Percentiles rank a stretch among this genome's conserved stretches.
Evolutionary conservation across 1,140 invertebrate species (phyloP).

Genomic region (Hydropsyche tenuis): DNA sequence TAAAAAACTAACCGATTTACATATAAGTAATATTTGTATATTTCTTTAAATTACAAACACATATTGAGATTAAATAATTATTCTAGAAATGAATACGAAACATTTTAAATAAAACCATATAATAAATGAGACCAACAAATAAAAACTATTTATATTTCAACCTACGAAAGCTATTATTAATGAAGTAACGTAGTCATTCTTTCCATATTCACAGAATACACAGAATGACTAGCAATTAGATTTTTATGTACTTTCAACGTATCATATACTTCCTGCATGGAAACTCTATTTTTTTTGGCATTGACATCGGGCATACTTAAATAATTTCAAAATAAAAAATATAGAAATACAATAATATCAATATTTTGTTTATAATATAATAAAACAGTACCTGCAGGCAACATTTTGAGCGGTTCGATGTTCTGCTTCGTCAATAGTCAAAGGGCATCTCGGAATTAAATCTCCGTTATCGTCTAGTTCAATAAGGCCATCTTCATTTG

Average conservation of each 20-base stretch:
- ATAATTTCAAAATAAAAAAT: slow-evolving; percentile 43
- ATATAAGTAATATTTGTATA: too few relatives aligned
- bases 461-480: slow-evolving; percentile 62
- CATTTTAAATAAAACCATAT: too few relatives aligned
- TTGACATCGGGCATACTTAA: slow-evolving; percentile 57
- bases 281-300: slow-evolving; percentile 58
- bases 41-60: too few relatives aligned
- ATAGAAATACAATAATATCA: background rate
- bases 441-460: slow-evolving; percentile 58
- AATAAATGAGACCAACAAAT: slow-evolving; percentile 1
- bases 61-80: too few relatives aligned
- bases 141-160: background rate
- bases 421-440: slow-evolving; percentile 62
- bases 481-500: slow-evolving; percentile 59
- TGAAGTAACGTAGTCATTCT: slow-evolving; percentile 62
- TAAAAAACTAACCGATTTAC: too few relatives aligned
- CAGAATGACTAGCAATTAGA: slow-evolving; percentile 65
- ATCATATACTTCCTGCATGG: slow-evolving; percentile 64
- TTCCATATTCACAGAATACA: slow-evolving; percentile 68
- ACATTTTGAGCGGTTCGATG: slow-evolving; percentile 58
- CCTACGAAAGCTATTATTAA: too few relatives aligned
- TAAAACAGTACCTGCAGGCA: slow-evolving; percentile 56
- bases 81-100: too few relatives aligned
- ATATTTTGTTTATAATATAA: background rate
- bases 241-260: slow-evolving; percentile 63